Evolutionary conservation across 2,888 invertebrate species (phyloP).

Genomic region (Cheiracanthium punctorium): DNA sequence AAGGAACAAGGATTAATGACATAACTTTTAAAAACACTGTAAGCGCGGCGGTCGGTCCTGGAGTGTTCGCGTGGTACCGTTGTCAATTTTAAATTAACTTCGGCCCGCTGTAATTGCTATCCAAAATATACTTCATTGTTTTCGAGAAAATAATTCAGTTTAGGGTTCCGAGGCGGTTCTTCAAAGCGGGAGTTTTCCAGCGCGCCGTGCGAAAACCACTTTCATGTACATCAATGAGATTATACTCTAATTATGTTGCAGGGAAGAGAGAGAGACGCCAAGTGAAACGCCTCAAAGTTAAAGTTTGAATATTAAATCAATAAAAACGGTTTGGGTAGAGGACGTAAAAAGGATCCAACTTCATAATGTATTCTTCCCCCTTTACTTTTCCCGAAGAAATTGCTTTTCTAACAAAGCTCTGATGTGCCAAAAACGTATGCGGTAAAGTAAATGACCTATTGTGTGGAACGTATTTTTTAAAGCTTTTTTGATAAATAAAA

Average conservation of each 20-base stretch:
- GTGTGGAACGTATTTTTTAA: no score
- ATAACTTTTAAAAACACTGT: constrained; percentile 60
- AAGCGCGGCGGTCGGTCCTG: constrained; percentile 14
- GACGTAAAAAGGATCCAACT: no score
- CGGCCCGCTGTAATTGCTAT: constrained; percentile 46
- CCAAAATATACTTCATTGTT: constrained; percentile 54
- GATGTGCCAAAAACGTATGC: no score
- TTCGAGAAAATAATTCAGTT: constrained; percentile 48
- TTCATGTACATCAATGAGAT: no score
- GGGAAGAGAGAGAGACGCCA: background rate
- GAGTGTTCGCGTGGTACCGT: constrained; percentile 42
- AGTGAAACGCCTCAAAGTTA: background rate
- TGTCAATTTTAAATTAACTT: constrained; percentile 62
- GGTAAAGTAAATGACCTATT: no score
- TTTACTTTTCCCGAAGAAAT: no score
- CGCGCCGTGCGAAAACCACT: background rate
- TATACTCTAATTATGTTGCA: constrained; percentile 10
- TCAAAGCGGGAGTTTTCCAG: constrained; percentile 30
- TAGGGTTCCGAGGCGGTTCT: constrained; percentile 15
- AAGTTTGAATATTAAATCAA: background rate
- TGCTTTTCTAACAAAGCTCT: no score
- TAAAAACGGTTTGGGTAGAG: background rate
- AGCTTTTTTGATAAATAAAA: no score
- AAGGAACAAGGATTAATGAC: constrained; percentile 54
- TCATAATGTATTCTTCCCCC: no score